Evolutionary conservation across 2,113 vertebrate genomes (phyloP).

Genomic region (Cheilinus undulatus): DNA sequence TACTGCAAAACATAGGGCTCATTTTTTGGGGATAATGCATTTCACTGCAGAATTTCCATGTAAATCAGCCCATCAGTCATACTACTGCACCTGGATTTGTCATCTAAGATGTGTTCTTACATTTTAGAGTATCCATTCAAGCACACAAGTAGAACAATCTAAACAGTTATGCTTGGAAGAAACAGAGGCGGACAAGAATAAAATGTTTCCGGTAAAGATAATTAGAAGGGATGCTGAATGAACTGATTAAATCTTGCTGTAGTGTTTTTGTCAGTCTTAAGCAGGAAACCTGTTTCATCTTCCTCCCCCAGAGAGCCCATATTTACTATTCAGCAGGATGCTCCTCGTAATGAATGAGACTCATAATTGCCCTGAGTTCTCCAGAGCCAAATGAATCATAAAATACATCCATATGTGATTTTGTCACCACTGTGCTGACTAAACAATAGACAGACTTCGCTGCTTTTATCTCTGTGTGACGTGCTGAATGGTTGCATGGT

Average conservation of each 20-base stretch:
- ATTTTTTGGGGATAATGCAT: no score
- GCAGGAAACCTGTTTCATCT: conserved; percentile 61
- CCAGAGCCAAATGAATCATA: conserved; percentile 76
- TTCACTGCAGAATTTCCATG: no score
- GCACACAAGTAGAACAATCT: conserved; percentile 14
- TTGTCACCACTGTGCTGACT: conserved; percentile 59
- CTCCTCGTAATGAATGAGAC: conserved; percentile 69
- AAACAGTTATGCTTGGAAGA: no score
- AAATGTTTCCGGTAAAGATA: conserved; percentile 40
- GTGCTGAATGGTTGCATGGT: conserved; percentile 45
- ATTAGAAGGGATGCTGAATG: conserved; percentile 41
- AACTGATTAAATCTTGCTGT: conserved; percentile 63
- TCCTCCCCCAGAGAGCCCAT: conserved; percentile 39
- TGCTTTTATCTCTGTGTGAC: conserved; percentile 54
- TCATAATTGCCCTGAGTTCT: conserved; percentile 71
- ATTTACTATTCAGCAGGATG: conserved; percentile 71
- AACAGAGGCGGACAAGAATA: conserved; percentile 34
- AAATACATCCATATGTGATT: conserved; percentile 57
- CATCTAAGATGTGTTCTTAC: conserved; percentile 1
- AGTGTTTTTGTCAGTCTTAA: conserved; percentile 55
- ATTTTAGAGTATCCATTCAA: conserved; percentile 19
- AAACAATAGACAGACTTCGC: conserved; percentile 59
- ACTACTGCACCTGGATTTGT: conserved; percentile 1
- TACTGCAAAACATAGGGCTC: no score
- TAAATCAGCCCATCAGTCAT: no score